phyloP scores from a whole-genome alignment of 2,888 invertebrate genomes.

The Trichacis sp. region DNA sequence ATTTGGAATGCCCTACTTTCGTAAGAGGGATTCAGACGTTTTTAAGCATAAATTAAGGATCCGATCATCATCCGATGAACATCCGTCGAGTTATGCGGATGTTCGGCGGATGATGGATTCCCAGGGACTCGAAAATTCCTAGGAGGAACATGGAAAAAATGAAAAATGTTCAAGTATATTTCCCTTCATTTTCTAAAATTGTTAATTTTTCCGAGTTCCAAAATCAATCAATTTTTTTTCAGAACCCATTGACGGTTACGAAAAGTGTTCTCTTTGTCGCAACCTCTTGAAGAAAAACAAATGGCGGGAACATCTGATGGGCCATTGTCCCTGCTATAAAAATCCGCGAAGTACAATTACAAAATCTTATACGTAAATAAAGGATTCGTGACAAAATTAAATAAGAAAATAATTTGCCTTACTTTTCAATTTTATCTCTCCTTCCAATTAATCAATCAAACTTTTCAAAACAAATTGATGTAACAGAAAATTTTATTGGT shows the following conservation, averaged over 20 bases:
- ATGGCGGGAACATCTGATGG: slow-evolving; percentile 86
- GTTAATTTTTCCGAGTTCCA: background rate
- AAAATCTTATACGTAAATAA: slow-evolving; percentile 58
- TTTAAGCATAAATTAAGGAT: too few species aligned
- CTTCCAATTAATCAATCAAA: too few species aligned
- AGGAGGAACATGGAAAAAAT: slow-evolving; percentile 73
- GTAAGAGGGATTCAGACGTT: too few species aligned
- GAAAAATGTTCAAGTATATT: slow-evolving; percentile 39
- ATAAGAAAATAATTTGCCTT: too few species aligned
- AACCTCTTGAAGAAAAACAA: slow-evolving; percentile 83
- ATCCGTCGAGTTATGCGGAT: too few species aligned
- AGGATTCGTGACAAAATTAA: too few species aligned
- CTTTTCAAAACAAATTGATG: too few species aligned
- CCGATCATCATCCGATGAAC: too few species aligned
- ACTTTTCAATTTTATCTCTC: too few species aligned
- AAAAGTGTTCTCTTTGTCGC: slow-evolving; percentile 89
- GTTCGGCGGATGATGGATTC: too few species aligned
- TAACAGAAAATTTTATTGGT: too few species aligned
- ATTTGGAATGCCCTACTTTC: too few species aligned
- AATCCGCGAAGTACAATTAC: slow-evolving; percentile 62
- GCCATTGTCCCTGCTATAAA: slow-evolving; percentile 70
- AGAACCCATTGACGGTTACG: slow-evolving; percentile 75
- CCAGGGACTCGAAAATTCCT: slow-evolving; percentile 73
- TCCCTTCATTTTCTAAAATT: background rate
- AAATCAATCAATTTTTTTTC: slow-evolving; percentile 44